Evolutionary conservation across 1,140 invertebrate species (phyloP).

Genomic region (Drosophila leontia): DNA sequence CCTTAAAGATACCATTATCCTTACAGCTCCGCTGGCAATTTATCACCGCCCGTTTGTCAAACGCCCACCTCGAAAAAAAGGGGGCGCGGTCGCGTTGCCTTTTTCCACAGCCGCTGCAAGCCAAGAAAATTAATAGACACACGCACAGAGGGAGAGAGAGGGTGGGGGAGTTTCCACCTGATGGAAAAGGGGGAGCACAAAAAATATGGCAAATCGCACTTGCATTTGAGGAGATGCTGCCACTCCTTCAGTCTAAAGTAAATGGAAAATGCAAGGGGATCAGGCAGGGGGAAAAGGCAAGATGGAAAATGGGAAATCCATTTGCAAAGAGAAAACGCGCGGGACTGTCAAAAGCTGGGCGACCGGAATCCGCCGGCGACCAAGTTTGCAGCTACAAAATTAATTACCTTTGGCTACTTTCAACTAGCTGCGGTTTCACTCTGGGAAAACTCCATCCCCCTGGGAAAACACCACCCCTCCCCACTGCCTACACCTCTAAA

Average conservation of each 20-base stretch:
- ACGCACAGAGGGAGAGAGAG: slow-evolving; percentile 22
- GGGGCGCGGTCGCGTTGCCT: slow-evolving; percentile 45
- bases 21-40: slow-evolving; percentile 38
- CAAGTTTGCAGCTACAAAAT: slow-evolving; percentile 76
- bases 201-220: slow-evolving; percentile 16
- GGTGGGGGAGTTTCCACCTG: slow-evolving; percentile 16
- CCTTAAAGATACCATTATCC: slow-evolving; percentile 11
- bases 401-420: slow-evolving; percentile 83
- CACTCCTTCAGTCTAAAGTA: slow-evolving; percentile 64
- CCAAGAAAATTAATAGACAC: slow-evolving; percentile 71
- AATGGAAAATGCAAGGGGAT: slow-evolving; percentile 65
- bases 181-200: slow-evolving; percentile 3
- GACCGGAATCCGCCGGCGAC: slow-evolving; percentile 33
- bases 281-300: slow-evolving; percentile 2
- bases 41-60: slow-evolving; percentile 65
- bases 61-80: slow-evolving; percentile 31
- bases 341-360: slow-evolving; percentile 67
- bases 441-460: not conserved
- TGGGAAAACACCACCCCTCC: slow-evolving; percentile 15
- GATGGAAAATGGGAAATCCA: slow-evolving; percentile 68
- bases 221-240: slow-evolving; percentile 52
- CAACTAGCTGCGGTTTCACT: slow-evolving; percentile 70
- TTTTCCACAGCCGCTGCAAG: slow-evolving; percentile 23
- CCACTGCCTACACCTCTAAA: slow-evolving; percentile 25
- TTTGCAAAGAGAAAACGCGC: slow-evolving; percentile 50